Evolutionary conservation across 2,888 invertebrate species (phyloP).

Genomic region (Lottia scabra): DNA sequence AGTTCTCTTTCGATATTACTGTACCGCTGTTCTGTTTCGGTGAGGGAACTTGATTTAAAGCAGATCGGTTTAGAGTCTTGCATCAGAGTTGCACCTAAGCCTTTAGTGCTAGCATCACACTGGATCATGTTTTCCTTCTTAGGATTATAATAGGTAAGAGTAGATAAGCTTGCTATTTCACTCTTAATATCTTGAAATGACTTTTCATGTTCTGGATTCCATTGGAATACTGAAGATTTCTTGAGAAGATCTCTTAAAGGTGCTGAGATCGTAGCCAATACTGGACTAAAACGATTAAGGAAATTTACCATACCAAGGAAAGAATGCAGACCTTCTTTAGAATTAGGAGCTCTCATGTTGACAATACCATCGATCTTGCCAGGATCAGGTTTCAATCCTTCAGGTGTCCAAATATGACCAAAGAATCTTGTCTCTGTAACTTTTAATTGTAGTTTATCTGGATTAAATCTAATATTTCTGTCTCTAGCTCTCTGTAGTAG

Average conservation of each 20-base stretch:
- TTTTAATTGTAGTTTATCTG: background rate
- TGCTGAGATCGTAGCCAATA: background rate
- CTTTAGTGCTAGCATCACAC: background rate
- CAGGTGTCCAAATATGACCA: background rate
- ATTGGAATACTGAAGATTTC: background rate
- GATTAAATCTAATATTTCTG: background rate
- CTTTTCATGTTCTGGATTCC: background rate
- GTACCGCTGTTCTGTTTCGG: background rate
- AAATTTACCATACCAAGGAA: background rate
- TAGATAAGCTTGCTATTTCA: background rate
- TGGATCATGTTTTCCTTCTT: background rate
- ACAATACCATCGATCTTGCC: too few relatives aligned
- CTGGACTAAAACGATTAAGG: background rate
- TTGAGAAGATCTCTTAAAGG: background rate
- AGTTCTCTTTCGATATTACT: background rate
- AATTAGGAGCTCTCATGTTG: slow-evolving; percentile 1
- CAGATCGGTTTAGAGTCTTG: background rate
- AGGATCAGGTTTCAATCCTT: background rate
- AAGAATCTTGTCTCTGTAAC: background rate
- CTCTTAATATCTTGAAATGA: background rate
- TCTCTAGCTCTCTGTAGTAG: background rate
- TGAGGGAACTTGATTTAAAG: background rate
- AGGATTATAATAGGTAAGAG: background rate
- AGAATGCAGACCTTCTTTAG: background rate
- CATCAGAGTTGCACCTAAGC: background rate